These are phyloP conservation scores for Gandaritis pyraliata DNA, from an alignment of 2,888 invertebrate genomes.

Conservation along the genomic window DNA sequence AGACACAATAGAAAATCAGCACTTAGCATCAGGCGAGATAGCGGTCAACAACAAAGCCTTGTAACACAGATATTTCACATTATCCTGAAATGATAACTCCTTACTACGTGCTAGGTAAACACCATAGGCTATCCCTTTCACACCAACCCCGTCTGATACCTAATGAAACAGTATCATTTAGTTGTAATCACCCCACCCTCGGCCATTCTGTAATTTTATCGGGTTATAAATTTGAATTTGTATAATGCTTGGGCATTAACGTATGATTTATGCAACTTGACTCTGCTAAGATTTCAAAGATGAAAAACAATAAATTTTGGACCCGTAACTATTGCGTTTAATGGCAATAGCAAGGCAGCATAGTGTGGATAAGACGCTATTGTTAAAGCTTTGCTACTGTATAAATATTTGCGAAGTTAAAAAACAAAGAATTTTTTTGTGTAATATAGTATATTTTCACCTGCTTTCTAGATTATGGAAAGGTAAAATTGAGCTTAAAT, in stretches of 20 bases:
- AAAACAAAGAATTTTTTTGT: no score
- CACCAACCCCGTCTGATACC: conserved; percentile 26
- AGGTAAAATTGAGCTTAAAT: no score
- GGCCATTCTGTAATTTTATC: conserved; percentile 83
- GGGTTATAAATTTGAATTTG: conserved; percentile 85
- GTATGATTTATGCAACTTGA: conserved; percentile 84
- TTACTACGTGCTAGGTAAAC: not conserved
- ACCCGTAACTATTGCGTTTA: conserved; percentile 81
- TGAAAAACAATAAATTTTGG: conserved; percentile 84
- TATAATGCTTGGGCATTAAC: conserved; percentile 83
- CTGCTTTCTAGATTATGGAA: no score
- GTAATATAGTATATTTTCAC: no score
- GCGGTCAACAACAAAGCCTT: no score
- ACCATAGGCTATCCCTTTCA: conserved; percentile 15
- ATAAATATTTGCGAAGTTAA: no score
- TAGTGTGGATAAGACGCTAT: conserved; percentile 53
- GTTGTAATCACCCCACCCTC: conserved; percentile 59
- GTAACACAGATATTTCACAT: no score
- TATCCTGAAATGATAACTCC: no score
- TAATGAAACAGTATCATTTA: conserved; percentile 74
- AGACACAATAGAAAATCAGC: no score
- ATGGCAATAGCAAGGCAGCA: conserved; percentile 57
- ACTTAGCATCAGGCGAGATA: no score
- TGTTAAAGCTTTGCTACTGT: not conserved
- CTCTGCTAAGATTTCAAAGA: conserved; percentile 84